Conservation (phyloP, 2,797 vertebrate species). For the Forpus xanthops region DNA sequence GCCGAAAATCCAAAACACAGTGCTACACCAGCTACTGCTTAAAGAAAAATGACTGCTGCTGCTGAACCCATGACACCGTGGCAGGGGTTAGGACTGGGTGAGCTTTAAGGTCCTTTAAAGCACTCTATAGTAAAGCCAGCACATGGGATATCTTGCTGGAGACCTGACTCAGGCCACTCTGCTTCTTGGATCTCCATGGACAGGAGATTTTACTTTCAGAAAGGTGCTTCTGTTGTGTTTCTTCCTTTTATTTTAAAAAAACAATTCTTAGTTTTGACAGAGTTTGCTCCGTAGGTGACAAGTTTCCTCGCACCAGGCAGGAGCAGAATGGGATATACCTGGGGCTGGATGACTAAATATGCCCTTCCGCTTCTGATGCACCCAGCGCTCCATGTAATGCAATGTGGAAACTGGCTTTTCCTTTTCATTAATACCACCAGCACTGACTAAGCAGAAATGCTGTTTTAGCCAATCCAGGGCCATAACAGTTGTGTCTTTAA, state of each 20-base stretch:
- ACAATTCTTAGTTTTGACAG: not conserved
- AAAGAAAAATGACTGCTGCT: no score
- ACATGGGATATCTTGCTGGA: accelerated
- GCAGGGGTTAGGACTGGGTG: not conserved
- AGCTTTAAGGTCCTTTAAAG: not conserved
- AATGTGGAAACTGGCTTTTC: not conserved
- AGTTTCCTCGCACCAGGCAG: not conserved
- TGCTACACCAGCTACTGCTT: no score
- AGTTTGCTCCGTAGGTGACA: not conserved
- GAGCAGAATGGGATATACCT: not conserved
- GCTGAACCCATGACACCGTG: no score
- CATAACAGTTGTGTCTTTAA: not conserved
- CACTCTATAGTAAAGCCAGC: not conserved
- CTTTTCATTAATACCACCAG: not conserved
- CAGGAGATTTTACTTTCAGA: not conserved
- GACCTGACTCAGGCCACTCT: not conserved
- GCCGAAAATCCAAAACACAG: no score
- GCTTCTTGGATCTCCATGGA: accelerated
- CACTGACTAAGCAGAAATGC: not conserved
- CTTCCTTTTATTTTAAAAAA: not conserved
- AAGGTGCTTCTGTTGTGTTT: not conserved
- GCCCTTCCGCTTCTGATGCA: not conserved
- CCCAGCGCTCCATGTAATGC: accelerated
- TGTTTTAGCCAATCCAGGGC: not conserved
- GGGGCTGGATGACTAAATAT: not conserved